A percentile compares a stretch with the other conserved stretches of the same genome.
Evolutionary conservation across 2,888 invertebrate species (phyloP).

Genomic region (Mythimna impura): DNA sequence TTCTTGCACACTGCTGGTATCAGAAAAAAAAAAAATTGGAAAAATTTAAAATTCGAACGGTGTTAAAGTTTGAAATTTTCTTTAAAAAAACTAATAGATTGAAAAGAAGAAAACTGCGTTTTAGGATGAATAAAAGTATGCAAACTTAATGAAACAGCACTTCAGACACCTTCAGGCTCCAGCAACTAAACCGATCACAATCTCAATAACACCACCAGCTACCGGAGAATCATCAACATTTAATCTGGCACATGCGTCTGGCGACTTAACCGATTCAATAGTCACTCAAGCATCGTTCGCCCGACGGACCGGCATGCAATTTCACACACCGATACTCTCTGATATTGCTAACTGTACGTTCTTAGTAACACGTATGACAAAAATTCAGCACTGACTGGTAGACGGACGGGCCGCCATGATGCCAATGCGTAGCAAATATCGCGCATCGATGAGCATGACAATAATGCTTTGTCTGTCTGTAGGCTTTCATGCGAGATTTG

Average conservation of each 20-base stretch:
- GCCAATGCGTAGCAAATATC: conserved; percentile 59
- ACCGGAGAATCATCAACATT: conserved; percentile 52
- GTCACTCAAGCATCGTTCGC: conserved; percentile 63
- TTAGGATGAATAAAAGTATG: not conserved
- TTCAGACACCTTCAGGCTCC: not conserved
- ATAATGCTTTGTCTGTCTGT: conserved; percentile 25
- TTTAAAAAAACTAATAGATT: not conserved
- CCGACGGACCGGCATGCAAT: conserved; percentile 77
- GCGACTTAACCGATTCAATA: conserved; percentile 66
- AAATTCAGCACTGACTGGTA: conserved; percentile 58
- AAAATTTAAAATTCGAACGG: conserved; percentile 5
- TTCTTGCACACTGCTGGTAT: no score
- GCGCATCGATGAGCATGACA: conserved; percentile 53
- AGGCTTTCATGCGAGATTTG: not conserved
- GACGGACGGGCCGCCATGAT: conserved; percentile 61
- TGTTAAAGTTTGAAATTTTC: no score
- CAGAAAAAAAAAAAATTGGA: no score
- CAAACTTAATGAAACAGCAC: not conserved
- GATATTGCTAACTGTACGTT: conserved; percentile 78
- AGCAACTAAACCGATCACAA: conserved; percentile 2
- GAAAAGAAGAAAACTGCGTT: not conserved
- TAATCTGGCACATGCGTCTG: conserved; percentile 52
- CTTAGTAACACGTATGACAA: conserved; percentile 70
- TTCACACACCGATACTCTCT: conserved; percentile 79
- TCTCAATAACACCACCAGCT: conserved; percentile 18